Conservation (phyloP, 2,888 invertebrate species). For the Cinara cedri region DNA sequence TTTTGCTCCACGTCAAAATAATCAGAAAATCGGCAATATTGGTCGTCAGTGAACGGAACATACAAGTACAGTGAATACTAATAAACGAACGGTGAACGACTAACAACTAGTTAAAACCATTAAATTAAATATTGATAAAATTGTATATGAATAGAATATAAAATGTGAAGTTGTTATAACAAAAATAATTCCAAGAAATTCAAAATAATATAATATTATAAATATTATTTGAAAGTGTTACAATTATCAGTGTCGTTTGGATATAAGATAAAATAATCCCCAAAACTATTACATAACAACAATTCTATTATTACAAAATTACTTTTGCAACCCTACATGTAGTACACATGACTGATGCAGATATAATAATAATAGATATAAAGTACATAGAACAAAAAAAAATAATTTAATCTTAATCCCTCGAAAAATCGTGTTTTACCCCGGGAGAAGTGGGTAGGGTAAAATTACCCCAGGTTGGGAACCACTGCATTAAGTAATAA, state of each 20-base stretch:
- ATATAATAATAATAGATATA: constrained; percentile 5
- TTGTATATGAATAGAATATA: constrained; percentile 26
- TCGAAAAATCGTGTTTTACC: too few species aligned
- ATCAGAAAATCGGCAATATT: constrained; percentile 30
- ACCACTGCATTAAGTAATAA: too few species aligned
- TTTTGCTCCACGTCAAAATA: constrained; percentile 20
- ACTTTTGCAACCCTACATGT: not conserved
- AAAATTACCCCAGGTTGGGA: too few species aligned
- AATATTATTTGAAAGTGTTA: constrained; percentile 29
- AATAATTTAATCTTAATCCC: too few species aligned
- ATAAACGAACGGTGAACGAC: constrained; percentile 16
- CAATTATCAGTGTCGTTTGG: constrained; percentile 27
- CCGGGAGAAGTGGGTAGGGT: too few species aligned
- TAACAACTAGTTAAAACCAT: constrained; percentile 26
- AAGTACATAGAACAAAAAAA: too few species aligned
- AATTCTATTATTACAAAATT: constrained; percentile 8
- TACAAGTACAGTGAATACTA: constrained; percentile 30
- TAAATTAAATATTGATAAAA: constrained; percentile 18
- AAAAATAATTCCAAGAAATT: constrained; percentile 37
- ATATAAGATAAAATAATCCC: constrained; percentile 32
- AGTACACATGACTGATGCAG: constrained; percentile 13
- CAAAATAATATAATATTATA: constrained; percentile 14
- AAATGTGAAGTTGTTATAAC: constrained; percentile 30
- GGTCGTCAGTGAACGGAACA: not conserved
- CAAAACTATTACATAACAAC: constrained; percentile 39